phyloP scores from a whole-genome alignment of 2,888 invertebrate genomes.

The Drosophila limbata region DNA sequence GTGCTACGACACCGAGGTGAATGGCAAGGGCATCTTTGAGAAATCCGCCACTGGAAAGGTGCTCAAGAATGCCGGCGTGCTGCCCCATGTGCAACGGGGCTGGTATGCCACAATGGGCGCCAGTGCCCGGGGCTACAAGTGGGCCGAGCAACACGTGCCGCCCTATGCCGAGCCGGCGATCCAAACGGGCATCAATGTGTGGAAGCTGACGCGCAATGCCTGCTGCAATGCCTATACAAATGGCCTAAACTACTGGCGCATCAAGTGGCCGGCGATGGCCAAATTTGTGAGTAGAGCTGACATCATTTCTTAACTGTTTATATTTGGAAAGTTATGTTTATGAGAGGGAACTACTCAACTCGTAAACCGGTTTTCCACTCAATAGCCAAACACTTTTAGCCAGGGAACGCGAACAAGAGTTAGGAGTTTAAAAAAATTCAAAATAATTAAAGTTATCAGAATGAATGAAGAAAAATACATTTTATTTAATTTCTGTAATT shows the following conservation, averaged over 20 bases:
- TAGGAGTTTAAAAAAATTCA: not conserved
- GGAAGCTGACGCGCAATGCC: conserved; percentile 86
- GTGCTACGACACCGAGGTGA: conserved; percentile 88
- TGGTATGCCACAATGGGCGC: conserved; percentile 88
- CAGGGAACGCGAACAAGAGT: not conserved
- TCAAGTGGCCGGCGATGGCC: conserved; percentile 86
- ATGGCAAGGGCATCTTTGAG: conserved; percentile 89
- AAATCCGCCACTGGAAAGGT: conserved; percentile 89
- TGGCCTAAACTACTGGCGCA: conserved; percentile 86
- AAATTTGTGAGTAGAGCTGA: conserved; percentile 86
- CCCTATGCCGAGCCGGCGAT: conserved; percentile 89
- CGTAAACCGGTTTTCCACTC: conserved; percentile 43
- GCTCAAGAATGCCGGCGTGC: conserved; percentile 88
- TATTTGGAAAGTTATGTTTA: conserved; percentile 41
- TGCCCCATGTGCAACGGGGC: conserved; percentile 88
- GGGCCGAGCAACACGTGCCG: conserved; percentile 89
- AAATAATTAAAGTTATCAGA: not conserved
- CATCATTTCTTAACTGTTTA: conserved; percentile 32
- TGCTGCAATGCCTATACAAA: conserved; percentile 86
- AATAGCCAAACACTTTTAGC: conserved; percentile 5
- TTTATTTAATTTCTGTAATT: no score
- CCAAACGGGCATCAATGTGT: conserved; percentile 87
- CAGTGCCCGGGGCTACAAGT: conserved; percentile 88
- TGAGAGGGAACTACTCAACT: not conserved
- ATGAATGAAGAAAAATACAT: no score